These are phyloP conservation scores for Ectemnius continuus DNA, from an alignment of 2,888 invertebrate genomes.

Conservation along the genomic window DNA sequence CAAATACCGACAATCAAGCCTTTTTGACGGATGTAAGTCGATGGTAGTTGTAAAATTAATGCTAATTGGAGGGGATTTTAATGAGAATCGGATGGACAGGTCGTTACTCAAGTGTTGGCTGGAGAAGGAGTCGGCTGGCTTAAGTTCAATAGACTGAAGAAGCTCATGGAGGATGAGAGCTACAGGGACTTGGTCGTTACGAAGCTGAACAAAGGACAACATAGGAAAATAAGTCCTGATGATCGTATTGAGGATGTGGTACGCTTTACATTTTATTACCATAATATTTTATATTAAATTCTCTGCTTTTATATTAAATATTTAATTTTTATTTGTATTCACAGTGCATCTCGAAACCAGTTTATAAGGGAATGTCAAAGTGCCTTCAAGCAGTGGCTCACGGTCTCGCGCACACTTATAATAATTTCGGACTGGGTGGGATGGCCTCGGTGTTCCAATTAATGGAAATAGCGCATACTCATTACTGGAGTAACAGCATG, in stretches of 20 bases:
- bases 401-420: constrained; percentile 94
- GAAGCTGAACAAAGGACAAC: constrained; percentile 95
- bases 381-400: constrained; percentile 92
- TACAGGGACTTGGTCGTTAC: constrained; percentile 97
- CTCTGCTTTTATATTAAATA: background rate
- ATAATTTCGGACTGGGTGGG: constrained; percentile 96
- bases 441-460: constrained; percentile 98
- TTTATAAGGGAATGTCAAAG: constrained; percentile 98
- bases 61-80: no score
- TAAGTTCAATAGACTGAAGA: constrained; percentile 93
- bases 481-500: constrained; percentile 96
- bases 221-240: constrained; percentile 94
- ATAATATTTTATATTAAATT: background rate
- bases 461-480: constrained; percentile 99
- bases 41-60: no score
- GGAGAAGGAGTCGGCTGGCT: constrained; percentile 99
- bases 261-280: constrained; percentile 73
- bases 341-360: constrained; percentile 91
- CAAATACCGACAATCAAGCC: constrained; percentile 94
- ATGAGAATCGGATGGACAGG: constrained; percentile 76
- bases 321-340: background rate
- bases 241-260: constrained; percentile 99
- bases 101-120: constrained; percentile 89
- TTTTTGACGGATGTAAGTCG: constrained; percentile 92
- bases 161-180: constrained; percentile 99